phyloP scores from a whole-genome alignment of 1,140 invertebrate genomes.

The Heterodera carotae region DNA sequence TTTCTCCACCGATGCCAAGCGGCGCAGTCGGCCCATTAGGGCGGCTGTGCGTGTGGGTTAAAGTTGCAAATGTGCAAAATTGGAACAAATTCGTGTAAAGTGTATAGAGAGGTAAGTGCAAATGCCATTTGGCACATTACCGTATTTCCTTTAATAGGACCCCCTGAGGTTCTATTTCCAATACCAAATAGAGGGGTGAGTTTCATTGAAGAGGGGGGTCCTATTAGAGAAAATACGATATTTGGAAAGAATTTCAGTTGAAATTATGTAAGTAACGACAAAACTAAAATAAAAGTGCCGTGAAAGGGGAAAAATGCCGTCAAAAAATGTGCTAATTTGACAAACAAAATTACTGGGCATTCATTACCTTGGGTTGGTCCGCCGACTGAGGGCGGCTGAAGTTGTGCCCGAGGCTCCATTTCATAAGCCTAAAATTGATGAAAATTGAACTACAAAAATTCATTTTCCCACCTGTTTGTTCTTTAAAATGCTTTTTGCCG shows the following conservation, averaged over 20 bases:
- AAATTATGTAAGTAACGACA: background rate
- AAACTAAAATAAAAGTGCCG: background rate
- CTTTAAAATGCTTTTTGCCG: constrained; percentile 59
- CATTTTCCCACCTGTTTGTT: constrained; percentile 58
- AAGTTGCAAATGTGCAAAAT: background rate
- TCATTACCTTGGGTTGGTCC: background rate
- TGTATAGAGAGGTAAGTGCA: background rate
- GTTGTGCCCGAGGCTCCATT: constrained; percentile 46
- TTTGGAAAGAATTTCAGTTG: background rate
- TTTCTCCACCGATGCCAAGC: constrained; percentile 37
- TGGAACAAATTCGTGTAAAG: constrained; percentile 10
- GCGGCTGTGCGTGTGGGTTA: constrained; percentile 1
- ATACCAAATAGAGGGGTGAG: no score
- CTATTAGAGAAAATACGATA: background rate
- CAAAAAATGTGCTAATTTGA: background rate
- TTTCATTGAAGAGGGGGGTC: no score
- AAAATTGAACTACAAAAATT: no score
- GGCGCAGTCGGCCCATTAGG: constrained; percentile 28
- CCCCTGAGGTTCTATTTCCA: no score
- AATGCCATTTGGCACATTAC: constrained; percentile 14
- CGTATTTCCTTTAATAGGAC: no score
- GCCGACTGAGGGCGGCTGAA: background rate
- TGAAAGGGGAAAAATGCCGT: background rate
- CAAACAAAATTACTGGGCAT: background rate
- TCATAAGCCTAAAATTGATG: constrained; percentile 45